Conservation (phyloP, 2,888 invertebrate genomes). For the Drosophila stalkeri region DNA sequence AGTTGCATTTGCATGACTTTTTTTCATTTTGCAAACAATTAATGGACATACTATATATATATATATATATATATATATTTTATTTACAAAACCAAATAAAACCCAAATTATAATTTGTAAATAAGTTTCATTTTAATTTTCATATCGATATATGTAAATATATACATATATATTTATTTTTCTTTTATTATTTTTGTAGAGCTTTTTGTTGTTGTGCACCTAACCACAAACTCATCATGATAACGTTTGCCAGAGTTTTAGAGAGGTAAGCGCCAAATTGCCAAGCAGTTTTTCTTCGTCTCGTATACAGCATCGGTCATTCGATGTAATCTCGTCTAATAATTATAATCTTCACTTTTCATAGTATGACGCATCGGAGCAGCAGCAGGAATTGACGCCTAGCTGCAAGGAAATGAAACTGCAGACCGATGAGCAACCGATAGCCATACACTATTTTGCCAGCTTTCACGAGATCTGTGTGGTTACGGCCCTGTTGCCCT, state of each 20-base stretch:
- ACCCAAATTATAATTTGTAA: background rate
- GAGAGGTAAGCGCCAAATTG: constrained; percentile 59
- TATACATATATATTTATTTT: constrained; percentile 19
- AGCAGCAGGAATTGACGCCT: constrained; percentile 29
- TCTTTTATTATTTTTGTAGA: constrained; percentile 50
- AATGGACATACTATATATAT: no score
- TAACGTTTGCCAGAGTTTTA: constrained; percentile 31
- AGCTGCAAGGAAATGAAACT: constrained; percentile 32
- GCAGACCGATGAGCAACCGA: constrained; percentile 76
- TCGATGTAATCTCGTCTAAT: background rate
- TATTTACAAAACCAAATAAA: no score
- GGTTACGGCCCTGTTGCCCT: constrained; percentile 93
- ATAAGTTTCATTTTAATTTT: background rate
- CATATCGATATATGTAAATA: no score
- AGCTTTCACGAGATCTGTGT: constrained; percentile 93
- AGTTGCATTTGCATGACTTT: no score
- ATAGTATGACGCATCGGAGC: constrained; percentile 44
- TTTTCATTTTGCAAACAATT: no score
- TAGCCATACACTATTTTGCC: constrained; percentile 89
- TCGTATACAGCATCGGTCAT: no score
- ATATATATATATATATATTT: no score
- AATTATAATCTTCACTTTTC: background rate
- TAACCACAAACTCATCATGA: constrained; percentile 49
- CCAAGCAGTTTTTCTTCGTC: background rate
- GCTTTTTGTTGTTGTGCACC: constrained; percentile 69